Conservation (phyloP, 2,888 invertebrate species). For the Chesias legatella region DNA sequence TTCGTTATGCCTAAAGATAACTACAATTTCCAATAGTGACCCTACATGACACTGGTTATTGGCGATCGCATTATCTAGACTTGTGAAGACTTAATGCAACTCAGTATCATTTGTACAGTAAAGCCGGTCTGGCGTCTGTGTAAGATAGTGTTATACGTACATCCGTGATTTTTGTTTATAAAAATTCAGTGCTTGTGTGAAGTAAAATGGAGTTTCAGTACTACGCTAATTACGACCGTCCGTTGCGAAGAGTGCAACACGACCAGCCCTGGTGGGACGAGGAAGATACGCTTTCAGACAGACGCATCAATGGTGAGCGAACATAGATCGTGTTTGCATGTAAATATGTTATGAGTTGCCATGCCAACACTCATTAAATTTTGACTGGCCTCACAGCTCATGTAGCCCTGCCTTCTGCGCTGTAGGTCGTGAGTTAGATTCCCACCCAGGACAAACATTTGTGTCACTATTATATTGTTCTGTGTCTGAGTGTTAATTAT, state of each 20-base stretch:
- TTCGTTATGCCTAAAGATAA: neutral
- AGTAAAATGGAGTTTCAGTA: conserved; percentile 69
- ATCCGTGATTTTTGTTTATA: conserved; percentile 31
- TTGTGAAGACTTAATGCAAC: conserved; percentile 54
- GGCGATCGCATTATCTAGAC: conserved; percentile 61
- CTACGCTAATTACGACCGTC: conserved; percentile 63
- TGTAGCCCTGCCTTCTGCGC: no score
- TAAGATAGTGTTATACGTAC: conserved; percentile 22
- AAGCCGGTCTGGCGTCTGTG: conserved; percentile 49
- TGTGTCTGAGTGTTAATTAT: no score
- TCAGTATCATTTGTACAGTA: conserved; percentile 60
- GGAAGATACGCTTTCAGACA: conserved; percentile 68
- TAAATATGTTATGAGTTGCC: no score
- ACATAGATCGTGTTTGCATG: neutral
- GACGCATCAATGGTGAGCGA: conserved; percentile 63
- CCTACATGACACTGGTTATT: conserved; percentile 49
- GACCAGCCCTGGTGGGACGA: conserved; percentile 74
- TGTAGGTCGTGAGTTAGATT: no score
- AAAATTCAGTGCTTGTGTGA: conserved; percentile 34
- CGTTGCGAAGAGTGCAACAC: conserved; percentile 47
- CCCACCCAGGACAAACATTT: no score
- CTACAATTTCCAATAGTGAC: conserved; percentile 34
- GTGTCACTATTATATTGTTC: no score
- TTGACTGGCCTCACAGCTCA: no score
- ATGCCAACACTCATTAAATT: no score